A percentile compares a stretch with the other conserved stretches of the same genome.
These are phyloP conservation scores for Silurus asotus DNA, from an alignment of 2,113 vertebrate species.

Conservation along the genomic window DNA sequence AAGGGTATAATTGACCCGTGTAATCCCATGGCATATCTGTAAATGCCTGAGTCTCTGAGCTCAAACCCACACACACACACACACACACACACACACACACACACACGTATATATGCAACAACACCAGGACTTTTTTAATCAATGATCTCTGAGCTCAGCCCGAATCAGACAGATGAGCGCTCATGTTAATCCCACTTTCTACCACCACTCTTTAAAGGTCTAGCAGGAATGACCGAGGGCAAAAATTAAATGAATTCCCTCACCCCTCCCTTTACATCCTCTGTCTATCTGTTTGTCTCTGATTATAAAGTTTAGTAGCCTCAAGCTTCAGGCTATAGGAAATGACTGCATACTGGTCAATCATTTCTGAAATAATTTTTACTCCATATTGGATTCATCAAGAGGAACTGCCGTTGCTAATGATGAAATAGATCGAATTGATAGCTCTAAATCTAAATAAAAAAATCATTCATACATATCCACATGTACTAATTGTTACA, in stretches of 20 bases:
- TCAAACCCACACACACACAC: constrained; percentile 46
- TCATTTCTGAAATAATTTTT: not conserved
- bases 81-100: constrained; percentile 55
- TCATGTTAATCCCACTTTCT: constrained; percentile 88
- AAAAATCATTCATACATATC: too few relatives aligned
- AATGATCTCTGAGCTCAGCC: constrained; percentile 82
- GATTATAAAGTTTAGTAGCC: not conserved
- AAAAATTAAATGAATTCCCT: constrained; percentile 78
- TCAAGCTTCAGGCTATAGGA: not conserved
- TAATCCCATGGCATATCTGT: constrained; percentile 88
- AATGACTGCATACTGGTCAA: not conserved
- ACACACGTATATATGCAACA: constrained; percentile 34
- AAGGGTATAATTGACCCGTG: constrained; percentile 98
- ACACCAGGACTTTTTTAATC: constrained; percentile 92
- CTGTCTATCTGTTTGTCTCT: not conserved
- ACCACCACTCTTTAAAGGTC: constrained; percentile 87
- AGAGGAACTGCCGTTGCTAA: not conserved
- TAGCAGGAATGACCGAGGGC: constrained; percentile 67
- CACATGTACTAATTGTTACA: not conserved
- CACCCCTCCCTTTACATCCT: not conserved
- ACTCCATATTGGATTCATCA: not conserved
- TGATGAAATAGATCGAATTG: not conserved
- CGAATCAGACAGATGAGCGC: constrained; percentile 87
- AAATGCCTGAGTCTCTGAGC: constrained; percentile 72
- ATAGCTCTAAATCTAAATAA: too few relatives aligned